Evolutionary conservation across 2,113 vertebrate genomes (phyloP), one percentile per base, ranked within the genome.

Genomic region (Microcebus jonahi): DNA sequence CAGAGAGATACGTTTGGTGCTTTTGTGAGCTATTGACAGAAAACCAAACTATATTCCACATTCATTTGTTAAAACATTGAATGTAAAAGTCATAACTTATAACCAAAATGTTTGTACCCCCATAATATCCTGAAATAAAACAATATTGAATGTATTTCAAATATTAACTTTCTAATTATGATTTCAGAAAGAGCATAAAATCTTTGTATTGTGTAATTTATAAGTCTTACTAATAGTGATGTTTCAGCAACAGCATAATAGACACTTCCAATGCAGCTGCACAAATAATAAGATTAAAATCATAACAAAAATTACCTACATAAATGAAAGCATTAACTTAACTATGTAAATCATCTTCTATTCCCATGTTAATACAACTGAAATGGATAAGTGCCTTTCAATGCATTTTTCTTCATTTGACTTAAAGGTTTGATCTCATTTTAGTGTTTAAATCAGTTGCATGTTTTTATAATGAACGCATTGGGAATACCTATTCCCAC

Each of bases 251-350:
- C 59, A n/a, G 7, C 31, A 93, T 85, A 90, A 75, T 81, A 55
- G 34, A 10, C 2, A 77, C 50, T 85, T 94, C 5, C 31, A 80
- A 50, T 5, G 31, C 25, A 92, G 57, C 21, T 81, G 36, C 25
- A 88, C 31, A 91, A 65, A 73, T 68, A 84, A 79, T 73, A 61
- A 92, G 88, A 86, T 94, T 86, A 68, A 94, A 95, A 59, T 87
- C 25, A 91, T 39, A 87, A 70, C 9, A 82, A 87, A 85, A 87
- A 36, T 70, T 53, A 68, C 76, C 61, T 84, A 50, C 17, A n/a
- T 53, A 83, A 61, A 39, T 67, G n/a, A 85, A 90, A 45, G 45
- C 2, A 1, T 59, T 90, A 83, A 82, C 4, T 34, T 88, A 76
- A n/a, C 20, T 86, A 70, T 70, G 18, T 67, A 87, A 93, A 92